Percentiles rank a stretch among this genome's conserved stretches.
These are phyloP conservation scores for Pseudeuparius sepicola DNA, from an alignment of 2,888 invertebrate species.

Conservation along the genomic window DNA sequence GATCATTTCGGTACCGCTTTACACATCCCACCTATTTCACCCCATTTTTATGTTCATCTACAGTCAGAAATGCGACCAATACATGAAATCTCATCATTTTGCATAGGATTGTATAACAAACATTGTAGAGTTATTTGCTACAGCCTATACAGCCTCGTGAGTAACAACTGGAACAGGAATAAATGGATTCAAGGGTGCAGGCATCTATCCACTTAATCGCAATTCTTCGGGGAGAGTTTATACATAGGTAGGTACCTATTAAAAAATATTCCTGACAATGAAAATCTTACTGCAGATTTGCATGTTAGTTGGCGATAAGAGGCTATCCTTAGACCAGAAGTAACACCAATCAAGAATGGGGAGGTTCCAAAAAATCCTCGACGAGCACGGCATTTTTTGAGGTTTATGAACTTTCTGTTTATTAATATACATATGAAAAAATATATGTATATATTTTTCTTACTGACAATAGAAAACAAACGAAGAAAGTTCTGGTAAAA, in stretches of 20 bases:
- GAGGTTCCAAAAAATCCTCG: too few relatives aligned
- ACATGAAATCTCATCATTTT: constrained; percentile 11
- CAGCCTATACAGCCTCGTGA: constrained; percentile 12
- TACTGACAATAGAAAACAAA: too few relatives aligned
- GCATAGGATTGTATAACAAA: constrained; percentile 5
- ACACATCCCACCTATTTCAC: constrained; percentile 18
- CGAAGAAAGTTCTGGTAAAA: too few relatives aligned
- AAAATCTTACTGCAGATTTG: too few relatives aligned
- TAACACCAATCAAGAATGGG: too few relatives aligned
- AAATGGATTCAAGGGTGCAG: constrained; percentile 12
- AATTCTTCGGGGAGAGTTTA: constrained; percentile 12
- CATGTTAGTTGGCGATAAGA: too few relatives aligned
- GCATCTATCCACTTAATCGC: constrained; percentile 12
- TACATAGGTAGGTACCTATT: constrained; percentile 13
- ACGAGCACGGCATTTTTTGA: too few relatives aligned
- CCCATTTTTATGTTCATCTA: constrained; percentile 15
- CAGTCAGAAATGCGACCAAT: constrained; percentile 15
- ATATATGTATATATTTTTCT: too few relatives aligned
- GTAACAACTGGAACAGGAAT: constrained; percentile 11
- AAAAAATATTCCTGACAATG: constrained; percentile 5
- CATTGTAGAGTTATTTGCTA: constrained; percentile 14
- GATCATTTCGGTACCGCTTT: constrained; percentile 12
- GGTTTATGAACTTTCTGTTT: too few relatives aligned
- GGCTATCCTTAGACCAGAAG: neutral
- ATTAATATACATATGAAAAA: too few relatives aligned